A percentile compares a stretch with the other conserved stretches of the same genome.
Evolutionary conservation across 2,888 invertebrate genomes (phyloP).

Genomic region (Trachelus troglodyta): DNA sequence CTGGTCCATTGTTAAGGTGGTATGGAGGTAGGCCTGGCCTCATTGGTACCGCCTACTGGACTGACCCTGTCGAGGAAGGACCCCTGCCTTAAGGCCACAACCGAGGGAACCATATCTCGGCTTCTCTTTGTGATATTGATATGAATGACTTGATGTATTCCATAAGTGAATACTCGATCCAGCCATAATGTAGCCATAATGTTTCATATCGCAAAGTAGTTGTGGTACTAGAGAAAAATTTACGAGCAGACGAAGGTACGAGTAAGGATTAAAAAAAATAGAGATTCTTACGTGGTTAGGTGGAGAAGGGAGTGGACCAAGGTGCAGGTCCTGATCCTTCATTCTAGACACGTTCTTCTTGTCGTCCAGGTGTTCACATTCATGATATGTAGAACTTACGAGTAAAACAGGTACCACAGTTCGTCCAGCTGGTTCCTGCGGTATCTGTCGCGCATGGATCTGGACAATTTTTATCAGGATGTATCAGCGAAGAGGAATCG

Average conservation of each 20-base stretch:
- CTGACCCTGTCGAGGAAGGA: slow-evolving; percentile 50
- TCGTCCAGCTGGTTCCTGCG: background rate
- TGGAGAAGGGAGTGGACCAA: background rate
- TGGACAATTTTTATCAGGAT: slow-evolving; percentile 5
- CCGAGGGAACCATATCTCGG: background rate
- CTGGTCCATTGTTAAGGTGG: slow-evolving; percentile 53
- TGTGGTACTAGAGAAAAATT: background rate
- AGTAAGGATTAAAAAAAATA: background rate
- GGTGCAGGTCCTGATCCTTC: slow-evolving; percentile 16
- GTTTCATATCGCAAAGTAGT: background rate
- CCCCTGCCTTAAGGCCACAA: slow-evolving; percentile 14
- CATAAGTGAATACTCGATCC: background rate
- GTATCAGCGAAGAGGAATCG: slow-evolving; percentile 16
- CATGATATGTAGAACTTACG: background rate
- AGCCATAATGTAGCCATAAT: background rate
- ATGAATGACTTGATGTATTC: background rate
- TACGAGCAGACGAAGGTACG: background rate
- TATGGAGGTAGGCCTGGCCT: slow-evolving; percentile 57
- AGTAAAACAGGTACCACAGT: background rate
- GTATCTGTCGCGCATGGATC: slow-evolving; percentile 24
- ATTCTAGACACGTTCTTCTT: slow-evolving; percentile 30
- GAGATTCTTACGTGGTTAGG: background rate
- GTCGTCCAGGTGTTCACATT: slow-evolving; percentile 3
- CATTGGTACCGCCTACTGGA: slow-evolving; percentile 60
- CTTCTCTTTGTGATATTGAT: background rate